Conservation (phyloP, 2,113 vertebrate species). For the Anolis carolinensis region DNA sequence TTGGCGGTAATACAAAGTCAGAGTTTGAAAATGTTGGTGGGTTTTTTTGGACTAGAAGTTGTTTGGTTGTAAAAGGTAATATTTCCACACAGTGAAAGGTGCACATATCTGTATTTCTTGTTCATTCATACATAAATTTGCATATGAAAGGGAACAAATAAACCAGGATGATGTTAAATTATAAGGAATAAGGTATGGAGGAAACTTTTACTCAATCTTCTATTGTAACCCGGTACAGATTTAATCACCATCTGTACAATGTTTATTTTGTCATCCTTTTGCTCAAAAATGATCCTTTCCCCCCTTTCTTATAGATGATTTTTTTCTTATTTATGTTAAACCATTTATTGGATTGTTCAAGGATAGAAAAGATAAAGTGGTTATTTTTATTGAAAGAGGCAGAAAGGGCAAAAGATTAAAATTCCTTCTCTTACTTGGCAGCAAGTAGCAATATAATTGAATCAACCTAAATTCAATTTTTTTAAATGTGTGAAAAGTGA, state of each 20-base stretch:
- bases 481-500: slow-evolving; percentile 55
- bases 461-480: slow-evolving; percentile 60
- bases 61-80: no score
- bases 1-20: neutral
- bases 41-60: no score
- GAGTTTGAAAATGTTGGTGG: no score
- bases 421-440: slow-evolving; percentile 46
- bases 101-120: neutral
- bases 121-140: neutral
- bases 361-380: slow-evolving; percentile 44
- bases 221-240: accelerated
- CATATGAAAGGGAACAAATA: neutral
- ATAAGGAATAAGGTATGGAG: neutral
- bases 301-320: neutral
- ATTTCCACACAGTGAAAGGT: neutral
- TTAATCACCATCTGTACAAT: accelerated
- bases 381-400: slow-evolving; percentile 51
- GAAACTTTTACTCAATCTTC: neutral
- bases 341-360: slow-evolving; percentile 43
- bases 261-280: slow-evolving; percentile 11
- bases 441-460: slow-evolving; percentile 33
- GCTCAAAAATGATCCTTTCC: slow-evolving; percentile 1
- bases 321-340: slow-evolving; percentile 41
- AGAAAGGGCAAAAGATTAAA: slow-evolving; percentile 54
- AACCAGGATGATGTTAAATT: neutral